Conservation (phyloP, 2,113 vertebrate genomes). For the Bubo blakistoni region DNA sequence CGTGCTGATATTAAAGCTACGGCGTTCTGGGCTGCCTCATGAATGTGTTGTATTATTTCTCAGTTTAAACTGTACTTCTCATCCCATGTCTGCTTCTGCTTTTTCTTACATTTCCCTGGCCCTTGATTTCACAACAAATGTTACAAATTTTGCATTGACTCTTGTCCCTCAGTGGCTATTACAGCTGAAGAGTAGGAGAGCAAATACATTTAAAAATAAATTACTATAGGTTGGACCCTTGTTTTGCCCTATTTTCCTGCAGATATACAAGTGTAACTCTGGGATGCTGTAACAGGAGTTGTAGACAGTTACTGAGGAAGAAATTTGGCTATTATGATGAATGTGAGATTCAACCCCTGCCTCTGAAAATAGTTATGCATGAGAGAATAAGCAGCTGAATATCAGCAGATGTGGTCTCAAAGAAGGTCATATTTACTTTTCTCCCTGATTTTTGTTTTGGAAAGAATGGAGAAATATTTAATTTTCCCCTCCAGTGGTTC, state of each 20-base stretch:
- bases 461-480: neutral
- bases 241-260: neutral
- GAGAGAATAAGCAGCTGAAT: neutral
- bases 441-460: neutral
- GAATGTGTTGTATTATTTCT: neutral
- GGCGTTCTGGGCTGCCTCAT: neutral
- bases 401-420: neutral
- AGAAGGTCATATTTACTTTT: neutral
- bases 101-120: neutral
- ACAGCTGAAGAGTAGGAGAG: neutral
- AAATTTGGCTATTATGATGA: neutral
- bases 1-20: neutral
- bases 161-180: neutral
- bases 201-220: neutral
- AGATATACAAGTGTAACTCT: neutral
- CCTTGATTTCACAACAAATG: neutral
- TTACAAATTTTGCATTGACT: neutral
- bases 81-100: neutral
- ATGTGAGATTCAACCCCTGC: neutral
- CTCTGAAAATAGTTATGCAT: neutral
- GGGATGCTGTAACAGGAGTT: neutral
- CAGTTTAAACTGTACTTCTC: neutral
- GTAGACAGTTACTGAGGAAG: neutral
- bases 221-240: neutral
- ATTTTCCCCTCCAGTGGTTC: neutral